Evolutionary conservation across 2,888 invertebrate species (phyloP).

Genomic region (Oithona nana): DNA sequence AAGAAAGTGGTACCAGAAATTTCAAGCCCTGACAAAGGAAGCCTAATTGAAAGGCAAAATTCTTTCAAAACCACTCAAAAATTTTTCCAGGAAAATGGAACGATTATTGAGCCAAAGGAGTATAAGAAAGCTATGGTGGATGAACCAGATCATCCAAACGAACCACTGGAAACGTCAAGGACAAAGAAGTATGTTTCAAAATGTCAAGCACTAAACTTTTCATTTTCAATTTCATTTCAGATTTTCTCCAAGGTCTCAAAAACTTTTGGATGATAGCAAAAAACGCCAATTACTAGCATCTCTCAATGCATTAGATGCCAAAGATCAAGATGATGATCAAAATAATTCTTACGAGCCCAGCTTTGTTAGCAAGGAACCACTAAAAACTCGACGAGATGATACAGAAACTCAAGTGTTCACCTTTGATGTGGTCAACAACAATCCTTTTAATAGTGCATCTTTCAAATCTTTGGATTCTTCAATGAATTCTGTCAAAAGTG

Average conservation of each 20-base stretch:
- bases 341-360: background rate
- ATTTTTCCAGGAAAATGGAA: background rate
- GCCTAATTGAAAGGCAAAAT: too few relatives aligned
- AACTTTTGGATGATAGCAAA: background rate
- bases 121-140: too few relatives aligned
- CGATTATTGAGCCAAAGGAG: background rate
- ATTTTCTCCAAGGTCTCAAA: too few relatives aligned
- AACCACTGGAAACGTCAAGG: too few relatives aligned
- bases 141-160: too few relatives aligned
- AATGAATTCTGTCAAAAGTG: background rate
- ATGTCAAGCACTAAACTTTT: too few relatives aligned
- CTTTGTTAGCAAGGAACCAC: background rate
- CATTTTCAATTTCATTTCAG: too few relatives aligned
- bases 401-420: background rate
- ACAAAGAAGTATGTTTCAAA: too few relatives aligned
- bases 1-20: too few relatives aligned
- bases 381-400: background rate
- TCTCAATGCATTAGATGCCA: background rate
- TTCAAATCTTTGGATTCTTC: background rate
- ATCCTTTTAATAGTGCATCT: background rate
- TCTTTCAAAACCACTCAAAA: too few relatives aligned
- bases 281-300: background rate
- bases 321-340: background rate
- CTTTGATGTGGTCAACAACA: background rate
- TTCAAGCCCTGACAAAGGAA: too few relatives aligned